Evolutionary conservation across 1,140 invertebrate genomes (phyloP).

Genomic region (Subanguina moxae): DNA sequence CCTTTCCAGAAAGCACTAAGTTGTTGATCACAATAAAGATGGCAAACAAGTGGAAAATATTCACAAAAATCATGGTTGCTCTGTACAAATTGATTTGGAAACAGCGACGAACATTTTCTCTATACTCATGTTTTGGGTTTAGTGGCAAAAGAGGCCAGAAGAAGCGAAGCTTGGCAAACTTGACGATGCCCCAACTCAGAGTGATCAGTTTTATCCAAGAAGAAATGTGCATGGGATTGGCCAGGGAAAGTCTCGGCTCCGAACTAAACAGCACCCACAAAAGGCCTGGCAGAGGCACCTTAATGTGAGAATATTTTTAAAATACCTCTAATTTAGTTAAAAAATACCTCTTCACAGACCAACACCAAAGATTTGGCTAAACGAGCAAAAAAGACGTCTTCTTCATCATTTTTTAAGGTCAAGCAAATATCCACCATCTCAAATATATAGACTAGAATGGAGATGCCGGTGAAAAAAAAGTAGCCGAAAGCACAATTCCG

Average conservation of each 20-base stretch:
- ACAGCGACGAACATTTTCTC: conserved; percentile 55
- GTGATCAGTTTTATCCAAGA: conserved; percentile 57
- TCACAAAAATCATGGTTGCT: conserved; percentile 54
- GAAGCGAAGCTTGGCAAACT: conserved; percentile 58
- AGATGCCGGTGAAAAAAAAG: conserved; percentile 57
- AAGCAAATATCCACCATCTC: conserved; percentile 57
- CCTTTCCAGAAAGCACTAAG: conserved; percentile 45
- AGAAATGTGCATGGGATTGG: conserved; percentile 44
- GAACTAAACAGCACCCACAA: conserved; percentile 56
- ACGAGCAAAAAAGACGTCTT: conserved; percentile 56
- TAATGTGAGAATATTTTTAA: neutral
- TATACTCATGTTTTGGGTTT: conserved; percentile 49
- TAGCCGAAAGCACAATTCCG: conserved; percentile 55
- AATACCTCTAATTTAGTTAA: too few relatives aligned
- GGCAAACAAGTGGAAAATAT: conserved; percentile 56
- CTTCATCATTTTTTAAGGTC: conserved; percentile 57
- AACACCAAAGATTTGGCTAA: conserved; percentile 57
- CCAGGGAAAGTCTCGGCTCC: conserved; percentile 54
- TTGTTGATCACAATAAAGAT: conserved; percentile 58
- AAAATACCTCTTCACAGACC: conserved; percentile 56
- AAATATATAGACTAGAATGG: conserved; percentile 55
- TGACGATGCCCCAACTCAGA: conserved; percentile 56
- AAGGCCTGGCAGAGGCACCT: conserved; percentile 51
- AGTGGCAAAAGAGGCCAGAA: conserved; percentile 56
- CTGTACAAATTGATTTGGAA: conserved; percentile 55